Evolutionary conservation across 2,888 invertebrate species (phyloP).

Genomic region (Balanococcus diminutus): DNA sequence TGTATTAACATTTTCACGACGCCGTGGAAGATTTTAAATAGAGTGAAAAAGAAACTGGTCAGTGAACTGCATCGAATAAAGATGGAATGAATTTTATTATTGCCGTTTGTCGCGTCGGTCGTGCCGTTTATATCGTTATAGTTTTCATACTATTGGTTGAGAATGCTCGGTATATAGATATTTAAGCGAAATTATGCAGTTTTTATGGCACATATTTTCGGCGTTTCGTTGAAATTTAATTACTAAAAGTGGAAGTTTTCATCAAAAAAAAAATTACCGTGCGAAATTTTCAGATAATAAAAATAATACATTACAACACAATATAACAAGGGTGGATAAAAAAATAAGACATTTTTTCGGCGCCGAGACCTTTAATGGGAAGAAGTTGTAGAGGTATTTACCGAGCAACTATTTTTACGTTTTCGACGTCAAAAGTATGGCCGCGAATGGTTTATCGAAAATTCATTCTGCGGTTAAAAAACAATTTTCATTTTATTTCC

Average conservation of each 20-base stretch:
- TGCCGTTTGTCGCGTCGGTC: neutral
- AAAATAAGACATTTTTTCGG: too few species aligned
- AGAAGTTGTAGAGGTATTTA: too few species aligned
- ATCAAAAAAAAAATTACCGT: neutral
- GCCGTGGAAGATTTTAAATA: neutral
- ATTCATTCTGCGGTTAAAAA: neutral
- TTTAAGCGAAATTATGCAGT: neutral
- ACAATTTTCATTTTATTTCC: conserved; percentile 32
- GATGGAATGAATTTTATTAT: neutral
- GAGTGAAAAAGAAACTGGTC: neutral
- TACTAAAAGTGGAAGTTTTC: neutral
- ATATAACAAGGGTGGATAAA: neutral
- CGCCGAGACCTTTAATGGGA: too few species aligned
- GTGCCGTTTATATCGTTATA: neutral
- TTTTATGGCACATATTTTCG: neutral
- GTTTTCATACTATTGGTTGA: neutral
- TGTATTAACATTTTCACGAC: neutral
- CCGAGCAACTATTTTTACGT: neutral
- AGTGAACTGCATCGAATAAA: neutral
- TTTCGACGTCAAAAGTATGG: neutral
- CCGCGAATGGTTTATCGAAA: neutral
- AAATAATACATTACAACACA: neutral
- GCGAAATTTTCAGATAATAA: neutral
- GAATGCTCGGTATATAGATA: neutral
- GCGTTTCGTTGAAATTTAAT: neutral